Evolutionary conservation across 2,888 invertebrate genomes (phyloP).

Genomic region (Drosophila anomelani): DNA sequence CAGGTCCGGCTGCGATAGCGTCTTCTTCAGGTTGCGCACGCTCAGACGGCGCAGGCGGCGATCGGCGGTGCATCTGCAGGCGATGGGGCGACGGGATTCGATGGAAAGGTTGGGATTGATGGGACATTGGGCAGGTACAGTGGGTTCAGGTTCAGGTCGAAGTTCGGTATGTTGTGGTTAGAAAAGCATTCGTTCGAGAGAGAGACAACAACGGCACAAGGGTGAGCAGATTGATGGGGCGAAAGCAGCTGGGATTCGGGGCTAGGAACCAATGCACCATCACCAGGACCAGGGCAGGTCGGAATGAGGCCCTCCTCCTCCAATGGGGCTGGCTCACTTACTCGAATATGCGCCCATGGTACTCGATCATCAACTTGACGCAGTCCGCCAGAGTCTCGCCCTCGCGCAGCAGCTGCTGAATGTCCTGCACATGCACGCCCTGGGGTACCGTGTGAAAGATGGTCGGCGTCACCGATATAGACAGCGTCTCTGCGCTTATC

Average conservation of each 20-base stretch:
- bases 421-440: conserved; percentile 77
- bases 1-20: conserved; percentile 81
- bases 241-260: conserved; percentile 23
- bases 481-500: conserved; percentile 82
- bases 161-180: conserved; percentile 23
- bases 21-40: conserved; percentile 78
- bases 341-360: conserved; percentile 83
- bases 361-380: conserved; percentile 82
- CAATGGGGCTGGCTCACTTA: conserved; percentile 66
- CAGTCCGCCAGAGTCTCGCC: conserved; percentile 82
- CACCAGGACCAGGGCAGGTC: conserved; percentile 23
- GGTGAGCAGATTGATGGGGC: conserved; percentile 4
- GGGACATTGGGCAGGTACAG: conserved; percentile 20
- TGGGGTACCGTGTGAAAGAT: conserved; percentile 82
- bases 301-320: neutral
- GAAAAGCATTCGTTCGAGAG: conserved; percentile 21
- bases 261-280: conserved; percentile 40
- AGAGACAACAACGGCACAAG: conserved; percentile 19
- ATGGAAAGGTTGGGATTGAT: neutral
- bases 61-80: conserved; percentile 77
- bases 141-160: conserved; percentile 5
- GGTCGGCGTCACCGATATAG: conserved; percentile 82
- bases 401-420: conserved; percentile 78
- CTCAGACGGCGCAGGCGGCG: conserved; percentile 73
- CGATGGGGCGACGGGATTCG: conserved; percentile 11